These are phyloP conservation scores for Xenotilapia leptura DNA, from an alignment of 2,113 vertebrate species.

Conservation along the genomic window DNA sequence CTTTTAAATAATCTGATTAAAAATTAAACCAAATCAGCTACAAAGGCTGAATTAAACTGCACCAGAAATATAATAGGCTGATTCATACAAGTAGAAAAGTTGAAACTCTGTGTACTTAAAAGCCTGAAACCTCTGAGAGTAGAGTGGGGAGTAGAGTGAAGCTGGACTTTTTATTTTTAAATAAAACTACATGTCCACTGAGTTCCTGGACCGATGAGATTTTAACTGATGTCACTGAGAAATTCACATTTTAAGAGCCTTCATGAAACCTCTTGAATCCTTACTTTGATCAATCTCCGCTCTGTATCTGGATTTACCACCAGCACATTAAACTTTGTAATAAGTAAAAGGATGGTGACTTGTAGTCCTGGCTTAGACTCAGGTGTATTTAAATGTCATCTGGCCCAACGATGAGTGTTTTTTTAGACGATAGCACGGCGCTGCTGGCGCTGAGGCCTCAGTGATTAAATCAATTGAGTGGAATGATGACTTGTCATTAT, in stretches of 20 bases:
- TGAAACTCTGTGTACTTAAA: background rate
- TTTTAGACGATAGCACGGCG: background rate
- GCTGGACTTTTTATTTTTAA: background rate
- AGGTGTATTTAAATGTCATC: background rate
- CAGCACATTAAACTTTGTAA: background rate
- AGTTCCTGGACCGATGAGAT: too few relatives aligned
- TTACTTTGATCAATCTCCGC: background rate
- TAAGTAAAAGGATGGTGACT: background rate
- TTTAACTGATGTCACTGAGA: background rate
- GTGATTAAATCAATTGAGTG: slow-evolving; percentile 41
- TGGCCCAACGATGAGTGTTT: background rate
- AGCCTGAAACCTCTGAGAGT: background rate
- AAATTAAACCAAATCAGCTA: background rate
- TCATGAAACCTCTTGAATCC: background rate
- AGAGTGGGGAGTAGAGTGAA: background rate
- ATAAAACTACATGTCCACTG: background rate
- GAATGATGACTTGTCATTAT: slow-evolving; percentile 56
- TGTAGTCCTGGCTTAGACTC: background rate
- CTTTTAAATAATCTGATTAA: background rate
- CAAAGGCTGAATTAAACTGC: background rate
- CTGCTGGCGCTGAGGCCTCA: background rate
- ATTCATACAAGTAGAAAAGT: background rate
- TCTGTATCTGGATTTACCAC: background rate
- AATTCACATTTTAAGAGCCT: background rate
- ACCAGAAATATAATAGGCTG: background rate